Conservation (phyloP, 1,140 invertebrate genomes). For the Papilio polyxenes region DNA sequence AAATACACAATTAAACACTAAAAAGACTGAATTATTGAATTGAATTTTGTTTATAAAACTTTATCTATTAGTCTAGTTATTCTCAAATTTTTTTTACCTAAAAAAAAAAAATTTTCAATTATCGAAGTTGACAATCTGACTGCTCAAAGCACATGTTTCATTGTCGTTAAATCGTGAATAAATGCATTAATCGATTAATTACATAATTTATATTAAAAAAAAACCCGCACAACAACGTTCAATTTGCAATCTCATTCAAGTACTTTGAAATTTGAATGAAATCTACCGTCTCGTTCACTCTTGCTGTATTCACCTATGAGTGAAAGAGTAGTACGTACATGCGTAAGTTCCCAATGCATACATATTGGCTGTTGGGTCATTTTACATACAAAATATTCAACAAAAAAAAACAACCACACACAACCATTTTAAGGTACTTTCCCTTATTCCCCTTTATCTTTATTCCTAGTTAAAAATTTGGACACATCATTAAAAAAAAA, state of each 20-base stretch:
- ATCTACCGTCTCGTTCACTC: constrained; percentile 17
- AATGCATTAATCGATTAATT: constrained; percentile 65
- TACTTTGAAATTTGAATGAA: background rate
- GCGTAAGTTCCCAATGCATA: constrained; percentile 48
- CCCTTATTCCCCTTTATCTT: background rate
- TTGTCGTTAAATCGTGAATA: constrained; percentile 59
- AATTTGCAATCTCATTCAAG: background rate
- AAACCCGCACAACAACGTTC: constrained; percentile 38
- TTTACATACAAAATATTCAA: constrained; percentile 4
- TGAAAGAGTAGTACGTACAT: constrained; percentile 7
- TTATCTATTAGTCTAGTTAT: background rate
- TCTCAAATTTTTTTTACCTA: background rate
- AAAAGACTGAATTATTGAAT: background rate
- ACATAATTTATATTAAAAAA: constrained; percentile 51
- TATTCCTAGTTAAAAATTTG: background rate
- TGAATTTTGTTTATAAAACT: background rate
- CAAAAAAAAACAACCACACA: constrained; percentile 18
- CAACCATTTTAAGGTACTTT: background rate
- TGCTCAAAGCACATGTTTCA: constrained; percentile 5
- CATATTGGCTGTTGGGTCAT: constrained; percentile 56
- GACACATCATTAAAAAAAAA: background rate
- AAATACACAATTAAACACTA: too few relatives aligned
- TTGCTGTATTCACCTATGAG: constrained; percentile 12
- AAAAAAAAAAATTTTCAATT: background rate
- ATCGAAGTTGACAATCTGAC: background rate